These are phyloP conservation scores for Ageneiosus marmoratus DNA, from an alignment of 2,113 vertebrate genomes.

Conservation along the genomic window DNA sequence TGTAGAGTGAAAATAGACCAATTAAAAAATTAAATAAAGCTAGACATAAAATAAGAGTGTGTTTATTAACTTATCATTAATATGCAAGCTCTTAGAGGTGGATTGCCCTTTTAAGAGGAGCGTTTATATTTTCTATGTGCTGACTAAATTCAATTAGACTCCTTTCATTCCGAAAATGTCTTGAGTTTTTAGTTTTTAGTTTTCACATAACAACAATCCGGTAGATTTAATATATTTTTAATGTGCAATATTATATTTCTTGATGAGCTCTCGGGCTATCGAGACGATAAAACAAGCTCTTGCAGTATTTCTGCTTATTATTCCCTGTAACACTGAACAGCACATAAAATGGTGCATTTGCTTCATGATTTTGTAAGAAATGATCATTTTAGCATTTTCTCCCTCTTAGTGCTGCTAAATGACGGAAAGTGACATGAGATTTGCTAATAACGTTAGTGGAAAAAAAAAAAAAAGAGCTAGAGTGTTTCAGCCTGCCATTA, in stretches of 20 bases:
- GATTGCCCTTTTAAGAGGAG: not conserved
- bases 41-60: not conserved
- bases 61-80: not conserved
- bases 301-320: slow-evolving; percentile 8
- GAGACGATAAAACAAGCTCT: too few relatives aligned
- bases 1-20: not conserved
- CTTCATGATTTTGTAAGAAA: slow-evolving; percentile 4
- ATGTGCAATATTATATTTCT: not conserved
- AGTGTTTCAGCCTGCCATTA: slow-evolving; percentile 10
- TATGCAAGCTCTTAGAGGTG: not conserved
- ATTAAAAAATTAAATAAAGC: not conserved
- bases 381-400: not conserved
- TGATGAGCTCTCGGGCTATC: not conserved
- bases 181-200: not conserved
- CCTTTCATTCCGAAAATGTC: not conserved
- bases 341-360: not conserved
- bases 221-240: not conserved
- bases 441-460: slow-evolving; percentile 11
- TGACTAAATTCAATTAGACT: not conserved
- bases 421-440: not conserved
- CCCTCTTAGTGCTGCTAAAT: slow-evolving; percentile 1
- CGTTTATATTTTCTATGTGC: not conserved
- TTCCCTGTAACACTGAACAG: not conserved
- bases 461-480: not conserved
- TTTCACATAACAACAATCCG: not conserved